phyloP scores from a whole-genome alignment of 2,888 invertebrate genomes.

The Campoplex capitator region DNA sequence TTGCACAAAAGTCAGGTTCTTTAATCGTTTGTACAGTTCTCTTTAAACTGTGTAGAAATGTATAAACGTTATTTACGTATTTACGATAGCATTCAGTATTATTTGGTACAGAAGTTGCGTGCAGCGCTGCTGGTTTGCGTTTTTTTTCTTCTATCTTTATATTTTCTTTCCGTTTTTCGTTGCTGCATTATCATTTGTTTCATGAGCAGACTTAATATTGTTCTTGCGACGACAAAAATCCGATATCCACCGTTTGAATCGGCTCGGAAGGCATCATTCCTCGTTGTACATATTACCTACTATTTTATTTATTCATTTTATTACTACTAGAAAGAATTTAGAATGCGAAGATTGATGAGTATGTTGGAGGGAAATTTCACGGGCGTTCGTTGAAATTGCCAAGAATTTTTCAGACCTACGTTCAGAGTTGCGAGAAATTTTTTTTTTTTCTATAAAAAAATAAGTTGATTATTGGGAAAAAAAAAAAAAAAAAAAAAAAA shows the following conservation, averaged over 20 bases:
- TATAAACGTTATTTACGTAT: conserved; percentile 53
- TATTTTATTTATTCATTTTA: conserved; percentile 29
- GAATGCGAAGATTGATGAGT: conserved; percentile 40
- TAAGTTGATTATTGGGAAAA: neutral
- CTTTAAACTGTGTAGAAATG: conserved; percentile 45
- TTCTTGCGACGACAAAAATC: conserved; percentile 23
- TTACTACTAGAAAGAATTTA: neutral
- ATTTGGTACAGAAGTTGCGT: conserved; percentile 34
- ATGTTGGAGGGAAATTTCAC: conserved; percentile 4
- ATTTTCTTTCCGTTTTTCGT: conserved; percentile 51
- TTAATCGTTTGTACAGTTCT: conserved; percentile 33
- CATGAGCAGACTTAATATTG: conserved; percentile 44
- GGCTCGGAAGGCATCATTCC: conserved; percentile 60
- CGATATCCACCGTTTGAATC: conserved; percentile 60
- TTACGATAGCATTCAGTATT: conserved; percentile 31
- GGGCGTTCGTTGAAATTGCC: neutral
- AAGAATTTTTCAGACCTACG: neutral
- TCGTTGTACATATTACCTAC: conserved; percentile 52
- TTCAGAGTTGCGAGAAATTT: neutral
- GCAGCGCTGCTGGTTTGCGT: conserved; percentile 53
- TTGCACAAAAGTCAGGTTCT: conserved; percentile 41
- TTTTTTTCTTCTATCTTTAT: conserved; percentile 13
- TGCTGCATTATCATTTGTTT: conserved; percentile 61
- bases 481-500: neutral
- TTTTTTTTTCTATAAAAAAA: neutral